Conservation (phyloP, 1,140 invertebrate species). For the Marisa cornuarietis region DNA sequence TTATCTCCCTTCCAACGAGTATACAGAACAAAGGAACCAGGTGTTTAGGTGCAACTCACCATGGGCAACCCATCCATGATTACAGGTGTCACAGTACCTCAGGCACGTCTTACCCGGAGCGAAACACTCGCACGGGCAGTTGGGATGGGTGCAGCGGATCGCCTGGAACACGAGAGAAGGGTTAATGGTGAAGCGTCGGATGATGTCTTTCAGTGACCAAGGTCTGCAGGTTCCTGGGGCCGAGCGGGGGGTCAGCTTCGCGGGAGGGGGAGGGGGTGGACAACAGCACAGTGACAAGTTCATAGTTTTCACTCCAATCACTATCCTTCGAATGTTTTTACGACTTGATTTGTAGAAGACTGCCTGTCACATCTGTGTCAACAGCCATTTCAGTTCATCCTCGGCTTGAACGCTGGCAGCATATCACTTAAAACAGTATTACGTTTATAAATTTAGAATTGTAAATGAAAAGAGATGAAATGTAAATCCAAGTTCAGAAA, state of each 20-base stretch:
- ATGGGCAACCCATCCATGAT: conserved; percentile 82
- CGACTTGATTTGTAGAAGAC: too few relatives aligned
- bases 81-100: conserved; percentile 78
- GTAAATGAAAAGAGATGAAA: too few relatives aligned
- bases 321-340: background rate
- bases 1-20: background rate
- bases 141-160: conserved; percentile 77
- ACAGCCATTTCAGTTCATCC: too few relatives aligned
- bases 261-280: conserved; percentile 24
- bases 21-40: background rate
- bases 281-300: conserved; percentile 20
- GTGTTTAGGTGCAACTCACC: conserved; percentile 71
- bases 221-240: conserved; percentile 20
- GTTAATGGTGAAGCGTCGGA: conserved; percentile 20
- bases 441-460: too few relatives aligned
- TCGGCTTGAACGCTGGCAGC: too few relatives aligned
- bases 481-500: too few relatives aligned
- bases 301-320: conserved; percentile 1
- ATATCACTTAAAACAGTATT: too few relatives aligned
- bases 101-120: conserved; percentile 77
- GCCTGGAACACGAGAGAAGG: conserved; percentile 70
- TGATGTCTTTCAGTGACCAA: conserved; percentile 21
- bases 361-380: too few relatives aligned
- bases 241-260: conserved; percentile 28
- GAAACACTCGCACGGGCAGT: conserved; percentile 79